Base-by-base conservation (phyloP, 2,888 invertebrate genomes). In the Dione juno region DNA sequence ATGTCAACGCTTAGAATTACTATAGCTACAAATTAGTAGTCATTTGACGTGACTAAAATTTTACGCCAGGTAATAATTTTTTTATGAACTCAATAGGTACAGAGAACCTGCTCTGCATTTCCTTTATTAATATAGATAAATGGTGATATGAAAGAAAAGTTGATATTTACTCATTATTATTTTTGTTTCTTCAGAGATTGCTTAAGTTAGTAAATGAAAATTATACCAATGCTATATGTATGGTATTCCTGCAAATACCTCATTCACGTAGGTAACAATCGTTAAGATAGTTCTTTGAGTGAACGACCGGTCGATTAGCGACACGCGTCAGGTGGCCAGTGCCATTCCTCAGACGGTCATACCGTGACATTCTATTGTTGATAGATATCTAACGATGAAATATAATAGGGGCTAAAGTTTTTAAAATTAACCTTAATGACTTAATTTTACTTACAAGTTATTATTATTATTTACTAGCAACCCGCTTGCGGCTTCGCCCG, bases 241-340 rank as follows among this genome's bases (percentile, higher is more conserved):
- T 14, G 45, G 45, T 11, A 61, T 35, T 61, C 45, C 61, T 61
- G 45, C 16, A n/a, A 35, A 61, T 61, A 28, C 45, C 45, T 45
- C 45, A 11, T 43, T 45, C 43, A 61, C 45, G n/a, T 45, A 28
- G 45, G 45, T 40, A 65, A 66, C 52, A 72, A 59, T 67, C 72
- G 66, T 57, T 74, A 53, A 72, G 71, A 73, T 70, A 69, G 74
- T 71, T 74, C 73, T 68, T 59, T 69, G 77, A 82, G 87, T 86
- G 88, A 88, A 88, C 79, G 88, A 85, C 86, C 87, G 83, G 78
- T 76, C 84, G 82, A 89, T 88, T 88, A 81, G 86, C 82, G 83
- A 81, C 86, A 87, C 88, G 81, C 83, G 82, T 80, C 87, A 84
- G 86, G 84, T 85, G 88, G 85, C 74, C 74, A 74, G 78, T 74